phyloP scores from a whole-genome alignment of 1,140 invertebrate genomes.

The Probaryconus sp. region DNA sequence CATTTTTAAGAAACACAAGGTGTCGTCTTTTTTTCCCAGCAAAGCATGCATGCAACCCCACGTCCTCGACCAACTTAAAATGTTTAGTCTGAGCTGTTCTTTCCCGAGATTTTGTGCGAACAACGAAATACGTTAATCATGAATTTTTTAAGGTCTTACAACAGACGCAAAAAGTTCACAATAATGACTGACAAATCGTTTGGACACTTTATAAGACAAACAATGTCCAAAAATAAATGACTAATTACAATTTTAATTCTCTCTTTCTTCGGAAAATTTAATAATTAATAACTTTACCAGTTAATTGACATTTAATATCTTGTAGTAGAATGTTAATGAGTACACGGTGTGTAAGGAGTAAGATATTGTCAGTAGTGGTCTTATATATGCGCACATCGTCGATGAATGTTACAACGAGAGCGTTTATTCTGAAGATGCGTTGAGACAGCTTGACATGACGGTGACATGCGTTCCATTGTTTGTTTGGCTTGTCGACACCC shows the following conservation, averaged over 20 bases:
- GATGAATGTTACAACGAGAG: slow-evolving; percentile 54
- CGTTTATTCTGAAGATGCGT: slow-evolving; percentile 47
- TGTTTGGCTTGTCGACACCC: slow-evolving; percentile 67
- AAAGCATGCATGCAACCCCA: slow-evolving; percentile 33
- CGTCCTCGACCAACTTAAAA: slow-evolving; percentile 58
- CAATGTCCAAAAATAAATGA: neutral
- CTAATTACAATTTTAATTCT: neutral
- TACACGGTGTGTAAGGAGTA: neutral
- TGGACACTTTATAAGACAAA: slow-evolving; percentile 6
- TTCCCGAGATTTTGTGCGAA: slow-evolving; percentile 44
- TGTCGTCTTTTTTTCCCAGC: slow-evolving; percentile 21
- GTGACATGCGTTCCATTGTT: slow-evolving; percentile 71
- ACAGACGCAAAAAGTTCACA: slow-evolving; percentile 22
- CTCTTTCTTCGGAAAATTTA: too few species aligned
- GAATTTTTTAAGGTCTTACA: slow-evolving; percentile 24
- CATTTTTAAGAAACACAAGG: too few species aligned
- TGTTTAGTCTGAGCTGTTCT: slow-evolving; percentile 65
- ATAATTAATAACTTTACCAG: too few species aligned
- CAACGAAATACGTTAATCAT: slow-evolving; percentile 49
- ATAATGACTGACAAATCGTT: slow-evolving; percentile 13
- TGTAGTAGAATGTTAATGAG: slow-evolving; percentile 1
- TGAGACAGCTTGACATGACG: slow-evolving; percentile 68
- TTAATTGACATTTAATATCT: too few species aligned
- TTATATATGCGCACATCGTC: slow-evolving; percentile 40
- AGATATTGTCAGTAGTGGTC: slow-evolving; percentile 22